Percentiles rank a stretch among this genome's conserved stretches.
These are phyloP conservation scores for Erynnis tages DNA, from an alignment of 2,888 invertebrate genomes.

Conservation along the genomic window DNA sequence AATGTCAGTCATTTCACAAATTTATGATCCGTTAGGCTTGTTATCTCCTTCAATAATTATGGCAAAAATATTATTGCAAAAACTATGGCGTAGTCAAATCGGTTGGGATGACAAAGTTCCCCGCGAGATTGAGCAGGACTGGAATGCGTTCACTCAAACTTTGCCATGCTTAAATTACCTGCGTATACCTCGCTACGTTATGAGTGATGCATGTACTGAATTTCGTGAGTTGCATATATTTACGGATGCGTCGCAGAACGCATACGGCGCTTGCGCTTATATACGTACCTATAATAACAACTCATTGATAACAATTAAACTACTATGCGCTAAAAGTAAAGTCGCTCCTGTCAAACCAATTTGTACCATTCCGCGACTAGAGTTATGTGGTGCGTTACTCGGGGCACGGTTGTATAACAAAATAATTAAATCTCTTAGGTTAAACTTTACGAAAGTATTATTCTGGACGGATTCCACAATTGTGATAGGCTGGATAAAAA, in stretches of 20 bases:
- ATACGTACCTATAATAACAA: not conserved
- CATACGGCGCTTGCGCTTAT: conserved; percentile 28
- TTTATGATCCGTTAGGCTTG: not conserved
- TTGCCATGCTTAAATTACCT: conserved; percentile 1
- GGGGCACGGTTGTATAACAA: not conserved
- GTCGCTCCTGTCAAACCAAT: not conserved
- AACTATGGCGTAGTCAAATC: not conserved
- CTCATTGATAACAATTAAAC: not conserved
- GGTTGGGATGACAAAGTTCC: not conserved
- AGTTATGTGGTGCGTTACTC: not conserved
- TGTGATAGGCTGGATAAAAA: conserved; percentile 3
- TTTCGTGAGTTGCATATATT: not conserved
- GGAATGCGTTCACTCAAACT: conserved; percentile 9
- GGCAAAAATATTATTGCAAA: not conserved
- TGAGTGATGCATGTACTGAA: not conserved
- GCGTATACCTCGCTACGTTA: conserved; percentile 17
- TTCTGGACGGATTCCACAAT: conserved; percentile 6
- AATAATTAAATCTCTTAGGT: not conserved
- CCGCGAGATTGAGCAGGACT: not conserved
- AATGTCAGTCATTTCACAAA: not conserved
- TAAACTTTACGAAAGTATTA: not conserved
- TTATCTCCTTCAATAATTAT: not conserved
- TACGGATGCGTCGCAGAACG: conserved; percentile 12
- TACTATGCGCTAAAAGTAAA: not conserved
- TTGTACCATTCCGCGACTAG: not conserved